Evolutionary conservation across 2,797 vertebrate genomes (phyloP), one percentile per base, ranked within the genome.

Genomic region (Anguilla obscura): DNA sequence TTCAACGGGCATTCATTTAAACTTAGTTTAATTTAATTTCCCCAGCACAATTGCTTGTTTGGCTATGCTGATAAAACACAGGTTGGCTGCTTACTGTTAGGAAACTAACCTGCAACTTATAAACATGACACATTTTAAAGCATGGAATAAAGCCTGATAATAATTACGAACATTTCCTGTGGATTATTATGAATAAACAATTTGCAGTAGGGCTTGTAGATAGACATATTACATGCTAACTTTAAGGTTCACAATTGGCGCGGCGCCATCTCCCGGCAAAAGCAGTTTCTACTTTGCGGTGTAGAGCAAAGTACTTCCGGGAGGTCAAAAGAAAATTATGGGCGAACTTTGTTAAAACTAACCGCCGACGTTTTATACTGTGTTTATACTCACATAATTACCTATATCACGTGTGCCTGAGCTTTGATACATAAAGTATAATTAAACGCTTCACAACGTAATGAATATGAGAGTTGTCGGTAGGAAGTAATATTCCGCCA

Each of bases 401-500:
- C 12, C 6, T 66, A 18, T 14, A 10, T 76, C 30, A 18, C 40
- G 3, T 45, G 21, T 30, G 36, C 16, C 48, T 40, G 18, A 9
- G 66, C 18, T 27, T 58, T 74, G 40, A 45, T 6, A 58, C 45
- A 24, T 27, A 58, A 36, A 33, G 24, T 84, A 54, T n/a, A 84
- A 54, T 76, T 76, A 74, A 18, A 85, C 40, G 27, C 40, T 58
- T 76, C 8, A 14, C 50, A 45, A 36, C 83, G 33, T 60, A 45
- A 76, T 14, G 30, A 58, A 86, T 90, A 90, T 90, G 14, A 92
- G 92, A 87, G 91, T 90, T 93, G 92, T 92, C 86, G 94, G 93
- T 95, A 96, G 96, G 96, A 96, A 96, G 96, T 95, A 96, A 92
- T 96, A 95, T 94, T 92, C 96, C 88, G 95, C 96, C 96, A 96